phyloP scores from a whole-genome alignment of 2,888 invertebrate genomes.

The Cheilosia variabilis region DNA sequence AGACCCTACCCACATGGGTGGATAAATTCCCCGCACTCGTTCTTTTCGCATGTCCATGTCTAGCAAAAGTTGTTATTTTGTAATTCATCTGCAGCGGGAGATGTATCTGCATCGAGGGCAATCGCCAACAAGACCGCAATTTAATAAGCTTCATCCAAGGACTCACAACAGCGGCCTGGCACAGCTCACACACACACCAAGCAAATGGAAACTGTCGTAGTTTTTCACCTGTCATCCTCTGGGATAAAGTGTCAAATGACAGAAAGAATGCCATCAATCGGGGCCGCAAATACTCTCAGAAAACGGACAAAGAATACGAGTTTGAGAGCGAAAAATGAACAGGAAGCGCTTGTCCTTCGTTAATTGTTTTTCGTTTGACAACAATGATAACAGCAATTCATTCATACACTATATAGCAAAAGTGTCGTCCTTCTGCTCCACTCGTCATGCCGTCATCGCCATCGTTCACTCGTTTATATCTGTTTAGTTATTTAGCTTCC shows the following conservation, averaged over 20 bases:
- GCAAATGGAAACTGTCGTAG: conserved; percentile 5
- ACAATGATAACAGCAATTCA: conserved; percentile 51
- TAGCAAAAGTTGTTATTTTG: conserved; percentile 49
- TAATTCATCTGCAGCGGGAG: conserved; percentile 15
- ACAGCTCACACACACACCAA: neutral
- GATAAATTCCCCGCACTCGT: neutral
- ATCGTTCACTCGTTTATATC: conserved; percentile 37
- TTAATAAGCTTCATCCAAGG: conserved; percentile 31
- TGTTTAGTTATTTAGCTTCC: conserved; percentile 38
- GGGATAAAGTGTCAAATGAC: conserved; percentile 45
- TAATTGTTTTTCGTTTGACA: conserved; percentile 65
- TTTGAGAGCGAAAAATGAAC: neutral
- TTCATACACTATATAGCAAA: conserved; percentile 2
- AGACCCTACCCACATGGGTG: neutral
- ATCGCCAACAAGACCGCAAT: conserved; percentile 31
- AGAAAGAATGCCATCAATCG: conserved; percentile 46
- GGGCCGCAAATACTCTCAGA: conserved; percentile 2
- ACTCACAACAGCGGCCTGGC: neutral
- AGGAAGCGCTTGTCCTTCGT: conserved; percentile 39
- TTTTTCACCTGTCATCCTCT: conserved; percentile 48
- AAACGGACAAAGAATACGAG: conserved; percentile 6
- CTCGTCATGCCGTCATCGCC: conserved; percentile 4
- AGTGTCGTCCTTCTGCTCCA: conserved; percentile 42
- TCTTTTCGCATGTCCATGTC: neutral
- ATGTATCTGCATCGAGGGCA: conserved; percentile 10